Base-by-base conservation (phyloP, 2,888 invertebrate genomes). In the Eupithecia vulgata region DNA sequence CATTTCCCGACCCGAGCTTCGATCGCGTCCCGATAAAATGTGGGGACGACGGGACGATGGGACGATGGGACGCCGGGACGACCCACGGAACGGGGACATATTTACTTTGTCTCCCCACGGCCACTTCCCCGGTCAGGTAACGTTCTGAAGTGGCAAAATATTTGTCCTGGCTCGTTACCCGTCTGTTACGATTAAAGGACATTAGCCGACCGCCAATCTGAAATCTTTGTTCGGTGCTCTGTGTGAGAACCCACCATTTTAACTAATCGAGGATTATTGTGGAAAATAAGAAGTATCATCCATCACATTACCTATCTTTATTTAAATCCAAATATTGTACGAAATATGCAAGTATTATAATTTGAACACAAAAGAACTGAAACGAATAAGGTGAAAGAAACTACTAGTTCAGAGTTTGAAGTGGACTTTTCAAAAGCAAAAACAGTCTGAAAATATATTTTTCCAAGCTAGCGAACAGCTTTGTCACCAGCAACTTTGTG, bases 11-110 rank as follows among this genome's bases (percentile, higher is more conserved):
- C 93, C 93, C 94, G 90, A 89, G 90, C 90, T 88, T 90, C 93
- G 93, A 94, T 93, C 93, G 92, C 91, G 91, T 90, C 90, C 90
- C 93, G 93, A 94, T 94, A 94, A 94, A 94, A 93, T 93, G 93
- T 93, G 91, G 93, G 93, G 91, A 91, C 88, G 90, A 87, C 88
- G 89, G 92, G 92, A 93, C 94, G 72, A 72, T 68, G 89, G 92
- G 92, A 93, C 94, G 72, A 72, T 68, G 89, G 75, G 75, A 75
- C 70, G 72, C 62, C 75, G 92, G 93, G 91, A 91, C 88, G 90
- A 87, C 88, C 89, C 87, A 88, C 90, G 89, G 87, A 91, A 90
- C 89, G 89, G 89, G 93, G 93, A 93, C 94, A 93, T 93, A 94
- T 94, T 94, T 94, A 93, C 93, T 92, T 91, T 93, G 93, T 92